Conservation (phyloP, 2,888 invertebrate species). For the Patella caerulea region DNA sequence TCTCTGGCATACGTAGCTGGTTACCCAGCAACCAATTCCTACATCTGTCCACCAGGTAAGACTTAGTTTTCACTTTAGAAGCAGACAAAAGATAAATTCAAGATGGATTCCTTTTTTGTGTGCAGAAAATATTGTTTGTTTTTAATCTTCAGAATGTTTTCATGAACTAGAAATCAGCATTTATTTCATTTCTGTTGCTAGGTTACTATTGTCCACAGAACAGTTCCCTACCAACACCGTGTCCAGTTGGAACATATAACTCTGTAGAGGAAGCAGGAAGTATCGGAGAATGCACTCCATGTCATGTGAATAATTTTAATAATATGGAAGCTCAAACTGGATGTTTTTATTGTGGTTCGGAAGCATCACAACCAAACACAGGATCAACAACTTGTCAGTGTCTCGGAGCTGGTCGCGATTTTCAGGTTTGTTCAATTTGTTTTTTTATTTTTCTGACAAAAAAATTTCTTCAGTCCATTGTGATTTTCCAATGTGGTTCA, state of each 20-base stretch:
- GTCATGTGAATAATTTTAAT: slow-evolving; percentile 62
- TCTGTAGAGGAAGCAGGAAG: slow-evolving; percentile 39
- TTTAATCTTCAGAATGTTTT: no score
- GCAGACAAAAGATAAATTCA: no score
- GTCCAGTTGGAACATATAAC: slow-evolving; percentile 62
- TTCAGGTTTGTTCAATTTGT: slow-evolving; percentile 55
- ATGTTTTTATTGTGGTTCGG: slow-evolving; percentile 63
- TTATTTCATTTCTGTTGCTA: slow-evolving; percentile 30
- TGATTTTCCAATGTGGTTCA: neutral
- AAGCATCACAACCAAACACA: slow-evolving; percentile 53
- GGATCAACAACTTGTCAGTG: slow-evolving; percentile 62
- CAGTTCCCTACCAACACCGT: slow-evolving; percentile 55
- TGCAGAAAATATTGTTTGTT: no score
- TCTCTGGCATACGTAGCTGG: slow-evolving; percentile 50
- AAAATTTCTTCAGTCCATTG: no score
- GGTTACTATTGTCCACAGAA: slow-evolving; percentile 67
- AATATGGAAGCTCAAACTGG: slow-evolving; percentile 57
- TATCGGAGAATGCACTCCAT: slow-evolving; percentile 51
- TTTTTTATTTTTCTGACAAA: no score
- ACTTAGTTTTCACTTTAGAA: no score
- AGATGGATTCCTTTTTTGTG: no score
- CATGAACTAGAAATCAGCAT: neutral
- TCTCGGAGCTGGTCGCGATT: slow-evolving; percentile 64
- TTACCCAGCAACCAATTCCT: slow-evolving; percentile 60
- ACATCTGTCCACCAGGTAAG: slow-evolving; percentile 64